Evolutionary conservation across 2,888 invertebrate genomes (phyloP).

Genomic region (Chalcis sispes): DNA sequence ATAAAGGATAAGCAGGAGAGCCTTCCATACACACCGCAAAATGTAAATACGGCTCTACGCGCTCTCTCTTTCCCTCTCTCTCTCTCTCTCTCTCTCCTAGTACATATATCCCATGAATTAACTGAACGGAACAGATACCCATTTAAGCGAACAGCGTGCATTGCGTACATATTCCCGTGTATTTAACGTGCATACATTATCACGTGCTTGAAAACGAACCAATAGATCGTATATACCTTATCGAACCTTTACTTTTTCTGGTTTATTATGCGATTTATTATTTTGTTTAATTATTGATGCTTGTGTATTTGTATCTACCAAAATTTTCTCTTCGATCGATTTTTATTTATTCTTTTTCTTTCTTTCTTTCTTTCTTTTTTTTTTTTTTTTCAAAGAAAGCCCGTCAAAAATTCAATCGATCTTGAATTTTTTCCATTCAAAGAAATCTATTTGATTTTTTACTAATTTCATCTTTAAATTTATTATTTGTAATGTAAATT

Average conservation of each 20-base stretch:
- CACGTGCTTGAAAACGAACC: neutral
- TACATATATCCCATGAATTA: slow-evolving; percentile 27
- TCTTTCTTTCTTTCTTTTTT: too few species aligned
- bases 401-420: too few species aligned
- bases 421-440: too few species aligned
- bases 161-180: slow-evolving; percentile 1
- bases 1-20: slow-evolving; percentile 16
- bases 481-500: too few species aligned
- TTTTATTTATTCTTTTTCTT: too few species aligned
- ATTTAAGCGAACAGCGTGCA: slow-evolving; percentile 12
- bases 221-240: neutral
- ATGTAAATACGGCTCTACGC: slow-evolving; percentile 13
- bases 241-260: neutral
- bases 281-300: too few species aligned
- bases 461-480: too few species aligned
- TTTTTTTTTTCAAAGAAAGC: too few species aligned
- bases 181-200: slow-evolving; percentile 16
- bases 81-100: neutral
- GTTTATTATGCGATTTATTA: too few species aligned
- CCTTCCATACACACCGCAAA: slow-evolving; percentile 13
- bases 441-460: too few species aligned
- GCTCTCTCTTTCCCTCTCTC: neutral
- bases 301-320: too few species aligned
- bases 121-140: slow-evolving; percentile 28
- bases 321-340: too few species aligned